Evolutionary conservation across 1,140 invertebrate genomes (phyloP).

Genomic region (Papilio machaon): DNA sequence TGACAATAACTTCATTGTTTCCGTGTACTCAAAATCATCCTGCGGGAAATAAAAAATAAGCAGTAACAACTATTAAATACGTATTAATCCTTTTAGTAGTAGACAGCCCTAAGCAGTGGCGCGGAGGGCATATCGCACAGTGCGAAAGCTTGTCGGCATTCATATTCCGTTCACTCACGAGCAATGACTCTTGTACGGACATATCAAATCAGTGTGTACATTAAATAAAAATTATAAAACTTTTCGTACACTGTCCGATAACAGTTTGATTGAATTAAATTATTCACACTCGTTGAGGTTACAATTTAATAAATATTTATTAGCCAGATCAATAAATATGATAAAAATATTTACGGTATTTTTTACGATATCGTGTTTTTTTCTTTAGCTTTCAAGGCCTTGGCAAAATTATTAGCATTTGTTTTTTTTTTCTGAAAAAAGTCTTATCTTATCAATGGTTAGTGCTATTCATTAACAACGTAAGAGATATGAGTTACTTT

Average conservation of each 20-base stretch:
- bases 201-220: conserved; percentile 34
- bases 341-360: background rate
- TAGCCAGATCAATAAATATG: background rate
- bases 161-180: conserved; percentile 34
- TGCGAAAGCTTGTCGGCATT: conserved; percentile 36
- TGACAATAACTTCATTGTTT: no score
- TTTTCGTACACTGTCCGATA: background rate
- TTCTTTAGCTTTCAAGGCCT: background rate
- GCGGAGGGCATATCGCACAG: conserved; percentile 31
- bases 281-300: background rate
- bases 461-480: no score
- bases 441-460: no score
- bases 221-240: conserved; percentile 27
- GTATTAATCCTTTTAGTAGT: no score
- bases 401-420: no score
- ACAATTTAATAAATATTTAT: conserved; percentile 1
- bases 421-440: no score
- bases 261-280: conserved; percentile 23
- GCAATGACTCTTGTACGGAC: conserved; percentile 34
- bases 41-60: no score
- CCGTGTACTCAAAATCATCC: no score
- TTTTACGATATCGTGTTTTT: background rate
- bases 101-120: conserved; percentile 13
- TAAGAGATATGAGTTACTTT: no score
- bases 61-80: no score